Conservation (phyloP, 2,888 invertebrate genomes). For the Lepeophtheirus nordmannii region DNA sequence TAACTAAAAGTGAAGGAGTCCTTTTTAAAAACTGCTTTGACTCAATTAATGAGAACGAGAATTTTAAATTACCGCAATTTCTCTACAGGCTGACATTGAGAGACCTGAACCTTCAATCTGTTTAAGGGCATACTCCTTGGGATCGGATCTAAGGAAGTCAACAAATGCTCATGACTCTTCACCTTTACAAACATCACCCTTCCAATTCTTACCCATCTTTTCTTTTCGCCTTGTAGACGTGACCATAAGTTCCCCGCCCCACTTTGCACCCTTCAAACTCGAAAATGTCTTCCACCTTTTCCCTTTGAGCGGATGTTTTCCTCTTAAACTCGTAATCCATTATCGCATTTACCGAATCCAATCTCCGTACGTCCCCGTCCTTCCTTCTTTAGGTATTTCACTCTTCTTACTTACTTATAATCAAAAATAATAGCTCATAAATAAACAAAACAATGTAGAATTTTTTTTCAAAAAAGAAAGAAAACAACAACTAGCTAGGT, state of each 20-base stretch:
- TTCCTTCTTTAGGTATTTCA: too few relatives aligned
- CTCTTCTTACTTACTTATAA: too few relatives aligned
- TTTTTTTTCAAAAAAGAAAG: too few relatives aligned
- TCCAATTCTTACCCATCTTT: slow-evolving; percentile 71
- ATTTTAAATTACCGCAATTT: slow-evolving; percentile 74
- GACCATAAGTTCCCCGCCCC: slow-evolving; percentile 89
- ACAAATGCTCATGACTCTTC: too few relatives aligned
- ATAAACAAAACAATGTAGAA: too few relatives aligned
- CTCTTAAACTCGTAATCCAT: slow-evolving; percentile 97
- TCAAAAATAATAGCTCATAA: too few relatives aligned
- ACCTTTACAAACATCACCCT: too few relatives aligned
- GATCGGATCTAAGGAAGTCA: slow-evolving; percentile 55
- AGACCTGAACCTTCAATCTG: slow-evolving; percentile 97
- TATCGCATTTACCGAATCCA: slow-evolving; percentile 23
- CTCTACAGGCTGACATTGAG: slow-evolving; percentile 97
- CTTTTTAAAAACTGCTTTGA: too few relatives aligned
- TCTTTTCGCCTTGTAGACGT: slow-evolving; percentile 89
- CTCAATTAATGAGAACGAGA: too few relatives aligned
- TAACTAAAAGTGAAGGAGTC: too few relatives aligned
- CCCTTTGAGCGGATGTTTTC: slow-evolving; percentile 73
- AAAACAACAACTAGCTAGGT: too few relatives aligned
- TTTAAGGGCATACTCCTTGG: slow-evolving; percentile 88
- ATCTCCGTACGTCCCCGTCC: too few relatives aligned
- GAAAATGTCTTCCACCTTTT: slow-evolving; percentile 95
- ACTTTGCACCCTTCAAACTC: slow-evolving; percentile 98